Conservation (phyloP, 1,140 invertebrate species). For the Branchinecta lindahli region DNA sequence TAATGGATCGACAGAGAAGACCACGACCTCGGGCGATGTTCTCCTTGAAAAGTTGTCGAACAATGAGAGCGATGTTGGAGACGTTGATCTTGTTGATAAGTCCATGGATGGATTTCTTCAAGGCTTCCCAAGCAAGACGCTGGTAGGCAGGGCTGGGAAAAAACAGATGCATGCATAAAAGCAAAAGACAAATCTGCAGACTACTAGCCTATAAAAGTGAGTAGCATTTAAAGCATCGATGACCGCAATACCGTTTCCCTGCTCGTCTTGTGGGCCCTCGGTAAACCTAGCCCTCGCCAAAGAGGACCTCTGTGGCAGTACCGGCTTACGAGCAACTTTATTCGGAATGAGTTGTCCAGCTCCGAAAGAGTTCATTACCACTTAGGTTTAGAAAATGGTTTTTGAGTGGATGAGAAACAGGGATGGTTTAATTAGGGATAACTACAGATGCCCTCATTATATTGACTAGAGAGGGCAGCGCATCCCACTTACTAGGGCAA, state of each 20-base stretch:
- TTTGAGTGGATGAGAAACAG: no score
- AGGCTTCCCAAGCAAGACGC: conserved; percentile 90
- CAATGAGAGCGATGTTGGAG: conserved; percentile 73
- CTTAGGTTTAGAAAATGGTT: no score
- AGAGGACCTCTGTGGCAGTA: no score
- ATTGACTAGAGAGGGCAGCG: no score
- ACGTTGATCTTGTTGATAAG: conserved; percentile 96
- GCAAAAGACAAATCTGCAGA: neutral
- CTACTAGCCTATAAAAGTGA: neutral
- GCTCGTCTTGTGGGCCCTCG: neutral
- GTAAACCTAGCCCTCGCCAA: neutral
- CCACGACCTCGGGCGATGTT: conserved; percentile 91
- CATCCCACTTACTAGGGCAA: no score
- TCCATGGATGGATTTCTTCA: conserved; percentile 99
- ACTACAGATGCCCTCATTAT: no score
- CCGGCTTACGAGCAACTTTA: no score
- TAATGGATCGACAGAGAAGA: conserved; percentile 73
- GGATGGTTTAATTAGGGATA: no score
- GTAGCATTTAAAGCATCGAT: neutral
- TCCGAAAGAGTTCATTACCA: no score
- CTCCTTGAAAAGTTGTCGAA: conserved; percentile 77
- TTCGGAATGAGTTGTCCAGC: no score
- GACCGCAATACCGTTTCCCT: neutral
- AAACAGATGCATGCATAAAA: conserved; percentile 17
- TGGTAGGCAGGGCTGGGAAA: conserved; percentile 67